Evolutionary conservation across 2,113 vertebrate genomes (phyloP), one percentile per base, ranked within the genome.

Genomic region (Sterna hirundo): DNA sequence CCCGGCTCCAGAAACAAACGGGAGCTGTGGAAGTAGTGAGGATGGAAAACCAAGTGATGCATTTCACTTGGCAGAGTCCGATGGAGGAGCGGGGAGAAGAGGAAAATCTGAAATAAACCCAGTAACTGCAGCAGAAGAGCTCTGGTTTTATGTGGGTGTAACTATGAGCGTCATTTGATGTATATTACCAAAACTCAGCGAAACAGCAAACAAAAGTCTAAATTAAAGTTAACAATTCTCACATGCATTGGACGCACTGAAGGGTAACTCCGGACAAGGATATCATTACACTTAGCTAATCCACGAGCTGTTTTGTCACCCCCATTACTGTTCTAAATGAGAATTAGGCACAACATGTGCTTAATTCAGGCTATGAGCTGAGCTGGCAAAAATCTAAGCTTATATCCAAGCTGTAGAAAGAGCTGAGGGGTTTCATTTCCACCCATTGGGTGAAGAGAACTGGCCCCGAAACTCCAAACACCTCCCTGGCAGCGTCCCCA

Each of bases 161-260:
- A 34, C 60, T 57, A 42, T 9, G 54, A 74, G 30, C n/a, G 15
- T 23, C 19, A 55, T 78, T 49, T 58, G 22, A 66, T 30, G 55
- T 13, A 5, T 57, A 14, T 58, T 29, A 55, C 52, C 62, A 64
- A 76, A 90, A 64, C 34, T 15, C 55, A 86, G n/a, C 40, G 23
- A 82, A 88, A 77, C 17, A n/a, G 82, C 76, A 93, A 87, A 75
- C 52, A 72, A 27, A 92, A 71, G 57, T 62, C 40, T 52, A 36
- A 68, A 38, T 46, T 42, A 46, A 38, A 65, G 34, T 27, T 32
- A 69, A 32, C 3, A 36, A 32, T 54, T 75, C 65, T 83, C 51
- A 5, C 13, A 5, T 0, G 4, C 40, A 13, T 13, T 65, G 66
- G 85, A 21, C 47, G 62, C 38, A 18, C 26, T 30, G 30, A 30